phyloP scores from a whole-genome alignment of 35 echinoderm and acorn worm species.

The Apostichopus parvimensis region DNA sequence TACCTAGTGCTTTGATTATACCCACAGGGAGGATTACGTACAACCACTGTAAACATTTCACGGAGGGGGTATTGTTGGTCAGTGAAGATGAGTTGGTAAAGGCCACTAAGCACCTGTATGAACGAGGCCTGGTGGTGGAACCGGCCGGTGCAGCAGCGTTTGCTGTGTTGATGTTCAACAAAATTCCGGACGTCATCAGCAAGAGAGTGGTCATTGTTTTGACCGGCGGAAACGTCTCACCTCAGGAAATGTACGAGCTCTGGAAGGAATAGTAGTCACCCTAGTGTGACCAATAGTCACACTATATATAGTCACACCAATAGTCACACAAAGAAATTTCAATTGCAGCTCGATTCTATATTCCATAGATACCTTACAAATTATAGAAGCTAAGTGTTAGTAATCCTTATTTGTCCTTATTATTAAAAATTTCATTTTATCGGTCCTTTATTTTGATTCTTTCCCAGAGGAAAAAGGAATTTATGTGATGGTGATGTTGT shows the following conservation, averaged over 20 bases:
- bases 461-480: too few relatives aligned
- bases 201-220: constrained; percentile 84
- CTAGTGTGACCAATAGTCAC: too few relatives aligned
- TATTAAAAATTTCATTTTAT: too few relatives aligned
- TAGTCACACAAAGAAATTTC: too few relatives aligned
- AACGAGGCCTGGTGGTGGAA: constrained; percentile 75
- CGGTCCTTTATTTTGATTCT: too few relatives aligned
- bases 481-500: too few relatives aligned
- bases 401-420: too few relatives aligned
- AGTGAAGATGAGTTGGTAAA: constrained; percentile 70
- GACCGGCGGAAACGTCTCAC: constrained; percentile 81
- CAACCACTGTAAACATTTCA: constrained; percentile 66
- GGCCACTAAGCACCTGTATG: constrained; percentile 60
- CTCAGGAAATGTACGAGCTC: constrained; percentile 20
- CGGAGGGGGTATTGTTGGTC: constrained; percentile 72
- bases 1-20: background rate
- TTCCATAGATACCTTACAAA: too few relatives aligned
- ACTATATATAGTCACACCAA: too few relatives aligned
- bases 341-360: too few relatives aligned
- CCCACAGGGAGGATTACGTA: constrained; percentile 61
- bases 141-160: constrained; percentile 88
- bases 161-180: constrained; percentile 64
- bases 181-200: constrained; percentile 69
- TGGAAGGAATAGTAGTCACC: background rate
- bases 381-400: too few relatives aligned